Evolutionary conservation across 2,113 vertebrate species (phyloP), one percentile per base, ranked within the genome.

Genomic region (Mesembrinibis cayennensis): DNA sequence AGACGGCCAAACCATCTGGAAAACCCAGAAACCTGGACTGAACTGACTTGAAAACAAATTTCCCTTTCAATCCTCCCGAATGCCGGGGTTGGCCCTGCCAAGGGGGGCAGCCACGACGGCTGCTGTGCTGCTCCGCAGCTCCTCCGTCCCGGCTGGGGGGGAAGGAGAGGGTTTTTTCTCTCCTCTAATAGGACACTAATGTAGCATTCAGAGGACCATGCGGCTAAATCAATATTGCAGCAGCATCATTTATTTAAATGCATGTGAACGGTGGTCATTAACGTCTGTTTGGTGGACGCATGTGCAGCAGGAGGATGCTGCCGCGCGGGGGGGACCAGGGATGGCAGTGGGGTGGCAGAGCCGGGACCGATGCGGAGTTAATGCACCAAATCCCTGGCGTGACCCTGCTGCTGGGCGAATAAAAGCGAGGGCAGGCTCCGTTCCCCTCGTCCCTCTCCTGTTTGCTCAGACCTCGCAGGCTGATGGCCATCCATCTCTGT

Each of bases 221-320:
- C 29, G 42, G 81, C 47, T 62, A 5, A 93, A 94, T 71, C 65
- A 9, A 44, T 30, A 63, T 12, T 61, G 61, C 56, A 72, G 1
- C 56, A 22, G 44, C 73, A 26, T 2, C 0, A 11, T 71, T 87
- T 44, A 32, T 47, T 76, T 30, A 22, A 34, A 36, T 12, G 45
- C 0, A 0, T 0, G 29, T 21, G 55, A 50, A 14, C 0, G 16
- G 9, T 1, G 1, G 30, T 10, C n/a, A 42, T 16, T 14, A 1
- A 34, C 4, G 22, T 20, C 89, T 62, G 45, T 8, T n/a, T 0
- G 10, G 78, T 0, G 10, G 36, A 47, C 1, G 30, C 25, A 8
- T 0, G 0, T 5, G 71, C 0, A 6, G 53, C 40, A 50, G 89
- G 52, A 69, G 40, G 77, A 6, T 70, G 81, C 26, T 69, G 87